Conservation (phyloP, 2,888 invertebrate genomes). For the Sesia bembeciformis region DNA sequence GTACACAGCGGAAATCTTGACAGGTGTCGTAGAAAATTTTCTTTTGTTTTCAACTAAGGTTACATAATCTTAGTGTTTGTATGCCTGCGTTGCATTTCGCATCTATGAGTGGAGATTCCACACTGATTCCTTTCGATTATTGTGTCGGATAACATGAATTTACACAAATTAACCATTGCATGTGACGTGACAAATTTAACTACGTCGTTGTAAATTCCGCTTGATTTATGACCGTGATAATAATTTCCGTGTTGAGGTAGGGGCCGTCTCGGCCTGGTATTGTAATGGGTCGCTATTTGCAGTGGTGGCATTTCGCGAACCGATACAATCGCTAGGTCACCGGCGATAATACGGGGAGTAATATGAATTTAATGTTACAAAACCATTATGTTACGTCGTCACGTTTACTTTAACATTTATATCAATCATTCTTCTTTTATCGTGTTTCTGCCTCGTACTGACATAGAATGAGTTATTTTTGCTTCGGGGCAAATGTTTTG, state of each 20-base stretch:
- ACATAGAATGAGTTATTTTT: too few relatives aligned
- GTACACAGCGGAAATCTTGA: too few relatives aligned
- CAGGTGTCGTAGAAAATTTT: too few relatives aligned
- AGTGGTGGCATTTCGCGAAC: slow-evolving; percentile 30
- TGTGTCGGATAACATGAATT: not conserved
- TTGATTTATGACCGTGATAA: slow-evolving; percentile 54
- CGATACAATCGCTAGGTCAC: slow-evolving; percentile 24
- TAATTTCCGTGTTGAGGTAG: slow-evolving; percentile 61
- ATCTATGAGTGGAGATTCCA: not conserved
- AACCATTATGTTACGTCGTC: not conserved
- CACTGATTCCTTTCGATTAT: not conserved
- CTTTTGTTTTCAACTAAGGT: too few relatives aligned
- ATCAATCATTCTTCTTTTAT: not conserved
- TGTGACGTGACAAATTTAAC: slow-evolving; percentile 30
- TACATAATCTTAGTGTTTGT: too few relatives aligned
- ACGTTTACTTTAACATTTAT: not conserved
- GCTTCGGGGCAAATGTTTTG: too few relatives aligned
- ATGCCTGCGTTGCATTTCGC: too few relatives aligned
- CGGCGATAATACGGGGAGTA: slow-evolving; percentile 19
- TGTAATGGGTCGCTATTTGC: slow-evolving; percentile 36
- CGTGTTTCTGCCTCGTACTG: not conserved
- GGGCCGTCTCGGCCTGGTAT: slow-evolving; percentile 34
- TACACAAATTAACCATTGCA: slow-evolving; percentile 1
- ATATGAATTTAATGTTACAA: slow-evolving; percentile 16
- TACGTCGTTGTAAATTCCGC: slow-evolving; percentile 30